A percentile compares a stretch with the other conserved stretches of the same genome.
Conservation (phyloP, 2,113 vertebrate species). For the Carollia perspicillata region DNA sequence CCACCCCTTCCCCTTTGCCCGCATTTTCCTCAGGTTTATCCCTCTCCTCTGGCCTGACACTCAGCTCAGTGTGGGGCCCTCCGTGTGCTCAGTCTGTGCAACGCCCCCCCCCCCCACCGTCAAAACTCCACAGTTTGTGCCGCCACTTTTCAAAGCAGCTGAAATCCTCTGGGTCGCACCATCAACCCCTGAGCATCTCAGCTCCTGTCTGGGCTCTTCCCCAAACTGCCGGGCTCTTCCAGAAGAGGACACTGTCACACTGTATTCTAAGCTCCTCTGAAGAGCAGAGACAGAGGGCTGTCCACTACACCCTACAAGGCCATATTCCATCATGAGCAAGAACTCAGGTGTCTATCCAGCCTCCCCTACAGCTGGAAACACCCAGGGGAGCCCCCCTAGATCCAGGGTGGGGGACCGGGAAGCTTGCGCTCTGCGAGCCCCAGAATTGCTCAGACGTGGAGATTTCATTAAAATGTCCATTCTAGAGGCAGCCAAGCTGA, state of each 20-base stretch:
- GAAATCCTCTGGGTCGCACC: not conserved
- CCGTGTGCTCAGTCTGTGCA: no score
- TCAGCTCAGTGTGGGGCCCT: not conserved
- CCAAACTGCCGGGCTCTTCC: not conserved
- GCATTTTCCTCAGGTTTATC: rapidly evolving
- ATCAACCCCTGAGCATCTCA: not conserved
- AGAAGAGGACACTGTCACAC: not conserved
- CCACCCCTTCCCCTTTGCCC: not conserved
- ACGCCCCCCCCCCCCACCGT: rapidly evolving
- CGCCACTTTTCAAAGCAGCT: not conserved
- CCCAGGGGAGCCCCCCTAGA: no score
- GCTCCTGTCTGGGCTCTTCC: not conserved
- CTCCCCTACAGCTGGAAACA: rapidly evolving
- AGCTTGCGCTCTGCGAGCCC: not conserved
- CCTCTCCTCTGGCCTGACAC: not conserved
- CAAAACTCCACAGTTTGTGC: not conserved
- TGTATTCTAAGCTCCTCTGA: not conserved
- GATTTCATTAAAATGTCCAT: not conserved
- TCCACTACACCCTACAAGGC: not conserved
- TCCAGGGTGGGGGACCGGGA: rapidly evolving
- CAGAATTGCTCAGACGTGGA: not conserved
- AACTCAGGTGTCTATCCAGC: not conserved
- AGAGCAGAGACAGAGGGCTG: not conserved
- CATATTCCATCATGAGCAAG: not conserved
- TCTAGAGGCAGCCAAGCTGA: not conserved